Evolutionary conservation across 2,888 invertebrate species (phyloP).

Genomic region (Germaria angustata): DNA sequence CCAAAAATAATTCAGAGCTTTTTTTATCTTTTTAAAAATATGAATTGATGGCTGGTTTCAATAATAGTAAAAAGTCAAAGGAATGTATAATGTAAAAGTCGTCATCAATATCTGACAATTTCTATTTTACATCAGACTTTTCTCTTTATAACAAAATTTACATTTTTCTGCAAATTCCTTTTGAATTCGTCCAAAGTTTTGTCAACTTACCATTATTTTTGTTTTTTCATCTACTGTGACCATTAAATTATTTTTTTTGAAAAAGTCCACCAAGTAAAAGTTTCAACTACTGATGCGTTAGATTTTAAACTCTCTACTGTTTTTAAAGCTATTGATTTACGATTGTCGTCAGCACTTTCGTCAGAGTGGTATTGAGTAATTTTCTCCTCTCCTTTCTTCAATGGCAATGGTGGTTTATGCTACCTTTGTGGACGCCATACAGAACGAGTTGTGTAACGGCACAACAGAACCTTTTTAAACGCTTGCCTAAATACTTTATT

Average conservation of each 20-base stretch:
- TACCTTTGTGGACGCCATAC: conserved; percentile 82
- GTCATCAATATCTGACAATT: too few relatives aligned
- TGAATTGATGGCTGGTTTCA: too few relatives aligned
- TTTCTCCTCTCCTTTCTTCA: not conserved
- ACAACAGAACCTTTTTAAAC: conserved; percentile 91
- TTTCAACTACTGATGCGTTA: not conserved
- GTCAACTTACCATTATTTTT: conserved; percentile 18
- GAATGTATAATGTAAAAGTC: too few relatives aligned
- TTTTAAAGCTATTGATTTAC: not conserved
- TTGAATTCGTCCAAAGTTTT: too few relatives aligned
- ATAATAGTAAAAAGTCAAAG: too few relatives aligned
- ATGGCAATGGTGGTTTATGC: conserved; percentile 68
- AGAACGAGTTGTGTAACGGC: conserved; percentile 84
- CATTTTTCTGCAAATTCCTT: too few relatives aligned
- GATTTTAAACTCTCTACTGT: not conserved
- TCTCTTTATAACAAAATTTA: too few relatives aligned
- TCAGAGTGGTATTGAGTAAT: not conserved
- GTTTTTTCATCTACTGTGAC: conserved; percentile 1
- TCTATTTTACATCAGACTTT: too few relatives aligned
- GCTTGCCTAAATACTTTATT: conserved; percentile 96
- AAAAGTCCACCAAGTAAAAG: conserved; percentile 8
- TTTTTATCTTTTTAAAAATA: too few relatives aligned
- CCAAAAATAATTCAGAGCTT: too few relatives aligned
- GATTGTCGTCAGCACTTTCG: not conserved
- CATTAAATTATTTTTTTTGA: conserved; percentile 26